phyloP scores from a whole-genome alignment of 2,113 vertebrate genomes.

The Carollia perspicillata region DNA sequence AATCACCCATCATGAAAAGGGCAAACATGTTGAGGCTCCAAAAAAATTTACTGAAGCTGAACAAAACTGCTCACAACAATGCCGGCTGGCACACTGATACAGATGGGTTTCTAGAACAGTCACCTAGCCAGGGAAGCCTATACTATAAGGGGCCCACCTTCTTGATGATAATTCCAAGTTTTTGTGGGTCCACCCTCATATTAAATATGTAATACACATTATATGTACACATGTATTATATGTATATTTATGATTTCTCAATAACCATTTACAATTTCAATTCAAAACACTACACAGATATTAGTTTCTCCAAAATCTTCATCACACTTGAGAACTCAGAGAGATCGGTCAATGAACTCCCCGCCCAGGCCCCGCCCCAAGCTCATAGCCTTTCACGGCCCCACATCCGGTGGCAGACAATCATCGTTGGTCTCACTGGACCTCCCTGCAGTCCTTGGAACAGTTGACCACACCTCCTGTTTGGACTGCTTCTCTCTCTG shows the following conservation, averaged over 20 bases:
- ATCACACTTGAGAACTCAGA: background rate
- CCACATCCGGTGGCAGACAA: background rate
- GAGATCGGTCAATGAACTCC: background rate
- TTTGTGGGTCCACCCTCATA: too few relatives aligned
- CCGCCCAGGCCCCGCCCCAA: background rate
- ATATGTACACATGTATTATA: background rate
- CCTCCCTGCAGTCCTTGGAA: background rate
- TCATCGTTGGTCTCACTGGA: background rate
- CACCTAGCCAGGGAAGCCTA: too few relatives aligned
- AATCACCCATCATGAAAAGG: too few relatives aligned
- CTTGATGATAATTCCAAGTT: too few relatives aligned
- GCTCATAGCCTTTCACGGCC: background rate
- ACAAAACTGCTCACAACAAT: too few relatives aligned
- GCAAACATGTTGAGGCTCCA: too few relatives aligned
- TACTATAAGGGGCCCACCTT: too few relatives aligned
- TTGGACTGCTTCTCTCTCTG: background rate
- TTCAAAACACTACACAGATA: background rate
- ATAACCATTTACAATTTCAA: background rate
- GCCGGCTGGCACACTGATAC: too few relatives aligned
- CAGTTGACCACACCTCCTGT: background rate
- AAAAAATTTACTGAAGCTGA: too few relatives aligned
- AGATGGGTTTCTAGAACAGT: too few relatives aligned
- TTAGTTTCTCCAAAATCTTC: background rate
- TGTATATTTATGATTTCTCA: background rate
- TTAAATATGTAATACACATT: too few relatives aligned